These are phyloP conservation scores for Aldrovandia affinis DNA, from an alignment of 2,797 vertebrate species.

Conservation along the genomic window DNA sequence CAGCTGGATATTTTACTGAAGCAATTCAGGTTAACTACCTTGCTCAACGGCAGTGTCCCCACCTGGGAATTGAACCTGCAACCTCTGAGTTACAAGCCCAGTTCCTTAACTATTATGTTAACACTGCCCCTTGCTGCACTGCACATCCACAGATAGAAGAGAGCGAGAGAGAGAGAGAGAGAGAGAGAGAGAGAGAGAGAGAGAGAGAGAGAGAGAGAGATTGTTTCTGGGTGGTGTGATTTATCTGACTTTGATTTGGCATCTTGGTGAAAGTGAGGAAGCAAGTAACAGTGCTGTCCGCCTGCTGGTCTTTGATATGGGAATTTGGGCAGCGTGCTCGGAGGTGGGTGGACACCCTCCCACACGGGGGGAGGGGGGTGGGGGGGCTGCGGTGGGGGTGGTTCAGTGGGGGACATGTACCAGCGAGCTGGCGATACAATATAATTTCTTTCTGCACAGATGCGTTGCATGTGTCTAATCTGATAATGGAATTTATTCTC, in stretches of 20 bases:
- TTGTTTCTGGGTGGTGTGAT: neutral
- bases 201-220: neutral
- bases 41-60: too few species aligned
- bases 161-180: too few species aligned
- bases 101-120: too few species aligned
- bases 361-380: constrained; percentile 40
- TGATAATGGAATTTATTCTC: neutral
- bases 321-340: constrained; percentile 61
- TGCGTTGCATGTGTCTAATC: neutral
- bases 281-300: constrained; percentile 6
- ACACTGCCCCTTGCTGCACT: neutral
- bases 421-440: neutral
- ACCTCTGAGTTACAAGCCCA: too few species aligned
- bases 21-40: too few species aligned
- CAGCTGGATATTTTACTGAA: too few species aligned
- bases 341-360: constrained; percentile 79
- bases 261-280: neutral
- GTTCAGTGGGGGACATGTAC: constrained; percentile 66
- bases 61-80: too few species aligned
- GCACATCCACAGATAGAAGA: too few species aligned
- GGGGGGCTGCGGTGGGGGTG: constrained; percentile 54
- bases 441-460: neutral
- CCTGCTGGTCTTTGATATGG: constrained; percentile 50
- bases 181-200: too few species aligned
- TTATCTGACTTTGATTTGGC: constrained; percentile 15